Percentiles rank a stretch among this genome's conserved stretches.
phyloP scores from a whole-genome alignment of 1,140 invertebrate genomes.

The Leptinotarsa lineolata region DNA sequence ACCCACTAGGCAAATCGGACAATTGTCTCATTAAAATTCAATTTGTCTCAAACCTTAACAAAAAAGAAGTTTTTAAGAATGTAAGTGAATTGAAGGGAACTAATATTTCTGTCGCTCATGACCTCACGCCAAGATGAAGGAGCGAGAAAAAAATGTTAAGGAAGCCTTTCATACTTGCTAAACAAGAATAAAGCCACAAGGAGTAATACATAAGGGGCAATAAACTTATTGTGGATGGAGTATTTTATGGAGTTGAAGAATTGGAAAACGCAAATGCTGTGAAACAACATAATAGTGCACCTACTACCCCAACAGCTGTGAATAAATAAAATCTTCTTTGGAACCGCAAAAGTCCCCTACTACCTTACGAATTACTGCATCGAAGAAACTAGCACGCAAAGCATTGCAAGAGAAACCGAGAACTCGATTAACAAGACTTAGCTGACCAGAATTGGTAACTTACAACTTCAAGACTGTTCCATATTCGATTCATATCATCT shows the following conservation, averaged over 20 bases:
- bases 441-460: too few species aligned
- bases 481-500: too few species aligned
- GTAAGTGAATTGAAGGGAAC: not conserved
- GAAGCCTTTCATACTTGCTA: not conserved
- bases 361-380: not conserved
- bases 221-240: too few species aligned
- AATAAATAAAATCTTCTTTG: not conserved
- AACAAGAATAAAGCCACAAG: not conserved
- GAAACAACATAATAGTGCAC: too few species aligned
- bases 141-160: not conserved
- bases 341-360: not conserved
- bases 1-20: too few species aligned
- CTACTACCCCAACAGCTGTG: too few species aligned
- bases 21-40: not conserved
- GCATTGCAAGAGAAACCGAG: too few species aligned
- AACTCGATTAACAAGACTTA: too few species aligned
- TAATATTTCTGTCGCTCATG: slow-evolving; percentile 11
- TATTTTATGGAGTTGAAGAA: too few species aligned
- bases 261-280: too few species aligned
- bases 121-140: slow-evolving; percentile 1
- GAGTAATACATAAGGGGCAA: too few species aligned
- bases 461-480: too few species aligned
- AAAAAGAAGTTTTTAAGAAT: slow-evolving; percentile 7
- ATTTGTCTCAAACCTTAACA: not conserved
- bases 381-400: not conserved